These are phyloP conservation scores for Cyanoderma ruficeps DNA, from an alignment of 2,113 vertebrate genomes.

Conservation along the genomic window DNA sequence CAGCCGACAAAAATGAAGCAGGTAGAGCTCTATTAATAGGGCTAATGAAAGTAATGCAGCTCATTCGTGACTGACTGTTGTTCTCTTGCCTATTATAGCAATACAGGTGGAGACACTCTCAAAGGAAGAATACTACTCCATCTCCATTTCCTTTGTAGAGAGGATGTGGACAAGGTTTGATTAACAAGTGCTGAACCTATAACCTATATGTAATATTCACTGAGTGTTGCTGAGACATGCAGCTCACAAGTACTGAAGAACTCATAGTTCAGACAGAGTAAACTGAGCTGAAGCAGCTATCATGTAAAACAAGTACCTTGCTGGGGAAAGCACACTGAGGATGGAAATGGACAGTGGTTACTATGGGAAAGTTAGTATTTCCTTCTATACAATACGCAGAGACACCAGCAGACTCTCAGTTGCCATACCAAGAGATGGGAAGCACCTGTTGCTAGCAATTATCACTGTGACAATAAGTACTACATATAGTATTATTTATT, in stretches of 20 bases:
- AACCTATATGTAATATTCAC: background rate
- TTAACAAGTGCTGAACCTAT: background rate
- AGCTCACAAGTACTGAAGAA: background rate
- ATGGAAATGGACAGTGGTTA: background rate
- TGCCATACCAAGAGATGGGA: background rate
- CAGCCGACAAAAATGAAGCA: background rate
- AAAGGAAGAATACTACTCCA: background rate
- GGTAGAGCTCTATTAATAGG: background rate
- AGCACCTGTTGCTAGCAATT: background rate
- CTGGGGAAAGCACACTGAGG: background rate
- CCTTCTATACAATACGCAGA: background rate
- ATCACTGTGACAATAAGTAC: background rate
- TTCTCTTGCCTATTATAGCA: background rate
- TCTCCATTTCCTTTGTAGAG: background rate
- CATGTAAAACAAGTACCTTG: fast-evolving
- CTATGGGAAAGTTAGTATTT: background rate
- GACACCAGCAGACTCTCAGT: background rate
- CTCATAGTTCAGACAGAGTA: background rate
- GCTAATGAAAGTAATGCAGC: background rate
- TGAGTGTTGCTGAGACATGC: background rate
- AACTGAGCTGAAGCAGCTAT: background rate
- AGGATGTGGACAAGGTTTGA: background rate
- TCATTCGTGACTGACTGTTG: background rate
- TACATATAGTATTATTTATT: background rate
- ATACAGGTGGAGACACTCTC: background rate